Conservation (phyloP, 2,113 vertebrate genomes). For the Scatophagus argus region DNA sequence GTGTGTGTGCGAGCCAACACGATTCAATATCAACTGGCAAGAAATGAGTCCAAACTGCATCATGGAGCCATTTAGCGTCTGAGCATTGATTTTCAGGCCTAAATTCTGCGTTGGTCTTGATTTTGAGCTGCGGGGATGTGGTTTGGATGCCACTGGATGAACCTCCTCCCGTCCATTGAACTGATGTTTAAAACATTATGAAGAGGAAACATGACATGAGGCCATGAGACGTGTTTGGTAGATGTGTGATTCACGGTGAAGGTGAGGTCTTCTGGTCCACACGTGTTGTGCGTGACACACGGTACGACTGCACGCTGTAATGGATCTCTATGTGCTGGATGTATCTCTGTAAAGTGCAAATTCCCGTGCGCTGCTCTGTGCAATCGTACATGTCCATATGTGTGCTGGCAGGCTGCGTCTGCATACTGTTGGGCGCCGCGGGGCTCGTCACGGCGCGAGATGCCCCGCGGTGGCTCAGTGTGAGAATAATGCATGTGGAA, state of each 20-base stretch:
- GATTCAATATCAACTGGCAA: background rate
- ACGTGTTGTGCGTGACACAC: background rate
- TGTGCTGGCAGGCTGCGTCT: background rate
- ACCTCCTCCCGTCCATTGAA: background rate
- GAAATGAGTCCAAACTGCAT: background rate
- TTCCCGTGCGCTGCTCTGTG: background rate
- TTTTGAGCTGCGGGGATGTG: background rate
- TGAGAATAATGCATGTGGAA: slow-evolving; percentile 81
- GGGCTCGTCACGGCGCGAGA: slow-evolving; percentile 13
- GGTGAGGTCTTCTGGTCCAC: background rate
- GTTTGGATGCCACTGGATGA: too few relatives aligned
- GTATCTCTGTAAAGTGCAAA: background rate
- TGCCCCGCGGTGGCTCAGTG: slow-evolving; percentile 42
- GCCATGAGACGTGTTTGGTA: background rate
- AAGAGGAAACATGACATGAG: background rate
- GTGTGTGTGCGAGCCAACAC: slow-evolving; percentile 4
- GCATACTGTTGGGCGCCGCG: background rate
- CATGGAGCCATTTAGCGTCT: background rate
- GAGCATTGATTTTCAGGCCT: background rate
- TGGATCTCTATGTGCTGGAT: background rate
- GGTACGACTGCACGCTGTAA: background rate
- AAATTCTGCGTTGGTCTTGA: background rate
- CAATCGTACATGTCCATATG: background rate
- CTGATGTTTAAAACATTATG: background rate
- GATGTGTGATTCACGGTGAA: background rate